phyloP scores from a whole-genome alignment of 2,888 invertebrate genomes.

The Monoplex corrugatus region DNA sequence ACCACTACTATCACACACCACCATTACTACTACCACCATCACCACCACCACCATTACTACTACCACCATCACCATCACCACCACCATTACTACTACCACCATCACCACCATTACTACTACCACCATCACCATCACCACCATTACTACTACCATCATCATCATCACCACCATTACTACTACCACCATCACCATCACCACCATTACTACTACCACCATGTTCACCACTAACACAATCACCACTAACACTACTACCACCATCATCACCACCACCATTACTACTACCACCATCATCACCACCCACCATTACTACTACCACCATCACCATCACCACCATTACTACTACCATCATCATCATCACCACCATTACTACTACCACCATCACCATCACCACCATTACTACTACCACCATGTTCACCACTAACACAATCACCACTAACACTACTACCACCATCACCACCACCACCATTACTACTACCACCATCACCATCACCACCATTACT shows the following conservation, averaged over 20 bases:
- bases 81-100: not conserved
- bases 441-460: not conserved
- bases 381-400: not conserved
- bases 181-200: not conserved
- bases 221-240: too few species aligned
- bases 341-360: constrained; percentile 11
- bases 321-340: not conserved
- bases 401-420: constrained; percentile 23
- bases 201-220: not conserved
- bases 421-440: constrained; percentile 5
- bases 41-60: constrained; percentile 29
- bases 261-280: not conserved
- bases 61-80: constrained; percentile 4
- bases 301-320: not conserved
- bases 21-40: not conserved
- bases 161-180: constrained; percentile 1
- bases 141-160: not conserved
- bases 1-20: not conserved
- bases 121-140: not conserved
- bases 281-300: not conserved
- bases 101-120: constrained; percentile 13
- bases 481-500: not conserved
- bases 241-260: not conserved
- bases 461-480: not conserved
- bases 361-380: constrained; percentile 35